A percentile compares a stretch with the other conserved stretches of the same genome.
phyloP scores from a whole-genome alignment of 1,140 invertebrate species.

The Doryteuthis pealeii region DNA sequence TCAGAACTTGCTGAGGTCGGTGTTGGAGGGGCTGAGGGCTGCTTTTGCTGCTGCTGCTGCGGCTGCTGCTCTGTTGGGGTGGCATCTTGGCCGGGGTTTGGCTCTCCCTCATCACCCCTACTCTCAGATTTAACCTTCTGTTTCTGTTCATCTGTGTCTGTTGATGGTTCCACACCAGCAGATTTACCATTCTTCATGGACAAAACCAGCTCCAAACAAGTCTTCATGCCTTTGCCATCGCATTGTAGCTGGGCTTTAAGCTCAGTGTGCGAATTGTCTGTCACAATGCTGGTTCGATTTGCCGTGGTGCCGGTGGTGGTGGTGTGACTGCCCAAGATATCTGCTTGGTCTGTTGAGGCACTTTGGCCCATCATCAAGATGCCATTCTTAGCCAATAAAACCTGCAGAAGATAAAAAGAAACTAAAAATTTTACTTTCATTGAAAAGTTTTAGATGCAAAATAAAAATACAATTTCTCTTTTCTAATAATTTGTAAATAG shows the following conservation, averaged over 20 bases:
- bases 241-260: slow-evolving; percentile 15
- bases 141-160: not conserved
- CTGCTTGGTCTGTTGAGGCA: slow-evolving; percentile 1
- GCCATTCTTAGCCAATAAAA: slow-evolving; percentile 13
- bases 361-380: slow-evolving; percentile 15
- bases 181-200: slow-evolving; percentile 15
- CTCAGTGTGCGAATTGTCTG: slow-evolving; percentile 9
- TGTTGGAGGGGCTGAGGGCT: not conserved
- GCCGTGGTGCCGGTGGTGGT: not conserved
- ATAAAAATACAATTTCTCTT: not conserved
- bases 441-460: not conserved
- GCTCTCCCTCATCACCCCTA: not conserved
- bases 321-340: slow-evolving; percentile 10
- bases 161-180: slow-evolving; percentile 2
- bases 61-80: not conserved
- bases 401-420: not conserved
- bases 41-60: not conserved
- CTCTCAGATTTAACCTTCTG: not conserved
- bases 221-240: slow-evolving; percentile 15
- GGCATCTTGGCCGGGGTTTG: not conserved
- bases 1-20: not conserved
- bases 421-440: not conserved
- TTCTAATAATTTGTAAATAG: not conserved
- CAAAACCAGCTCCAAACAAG: slow-evolving; percentile 10
- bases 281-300: not conserved